These are phyloP conservation scores for Salarias fasciatus DNA, from an alignment of 2,797 vertebrate genomes.

Conservation along the genomic window DNA sequence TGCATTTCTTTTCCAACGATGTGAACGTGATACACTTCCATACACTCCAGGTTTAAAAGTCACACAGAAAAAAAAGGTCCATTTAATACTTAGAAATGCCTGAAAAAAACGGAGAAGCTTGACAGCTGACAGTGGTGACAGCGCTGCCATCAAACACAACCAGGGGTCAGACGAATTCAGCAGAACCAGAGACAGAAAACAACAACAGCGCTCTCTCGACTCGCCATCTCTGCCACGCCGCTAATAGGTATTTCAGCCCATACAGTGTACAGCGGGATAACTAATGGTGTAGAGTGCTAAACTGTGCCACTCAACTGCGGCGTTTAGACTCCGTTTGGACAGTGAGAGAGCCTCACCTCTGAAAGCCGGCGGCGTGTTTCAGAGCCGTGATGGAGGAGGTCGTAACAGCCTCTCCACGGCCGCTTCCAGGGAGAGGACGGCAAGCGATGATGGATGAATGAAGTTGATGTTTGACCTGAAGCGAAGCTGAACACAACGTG, in stretches of 20 bases:
- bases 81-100: no score
- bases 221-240: constrained; percentile 2
- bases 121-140: not conserved
- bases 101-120: not conserved
- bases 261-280: constrained; percentile 24
- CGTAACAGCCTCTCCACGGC: constrained; percentile 47
- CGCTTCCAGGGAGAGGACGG: constrained; percentile 42
- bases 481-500: constrained; percentile 48
- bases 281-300: constrained; percentile 36
- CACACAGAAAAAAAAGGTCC: not conserved
- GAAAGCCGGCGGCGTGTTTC: constrained; percentile 52
- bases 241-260: constrained; percentile 16
- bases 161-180: not conserved
- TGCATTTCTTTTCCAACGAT: no score
- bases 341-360: constrained; percentile 48
- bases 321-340: constrained; percentile 62
- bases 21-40: no score
- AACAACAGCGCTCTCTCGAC: no score
- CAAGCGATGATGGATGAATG: constrained; percentile 50
- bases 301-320: constrained; percentile 47
- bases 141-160: constrained; percentile 16
- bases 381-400: constrained; percentile 57
- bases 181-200: no score
- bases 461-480: constrained; percentile 55
- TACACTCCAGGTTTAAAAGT: not conserved